Evolutionary conservation across 1,140 invertebrate species (phyloP).

Genomic region (Achatina immaculata): DNA sequence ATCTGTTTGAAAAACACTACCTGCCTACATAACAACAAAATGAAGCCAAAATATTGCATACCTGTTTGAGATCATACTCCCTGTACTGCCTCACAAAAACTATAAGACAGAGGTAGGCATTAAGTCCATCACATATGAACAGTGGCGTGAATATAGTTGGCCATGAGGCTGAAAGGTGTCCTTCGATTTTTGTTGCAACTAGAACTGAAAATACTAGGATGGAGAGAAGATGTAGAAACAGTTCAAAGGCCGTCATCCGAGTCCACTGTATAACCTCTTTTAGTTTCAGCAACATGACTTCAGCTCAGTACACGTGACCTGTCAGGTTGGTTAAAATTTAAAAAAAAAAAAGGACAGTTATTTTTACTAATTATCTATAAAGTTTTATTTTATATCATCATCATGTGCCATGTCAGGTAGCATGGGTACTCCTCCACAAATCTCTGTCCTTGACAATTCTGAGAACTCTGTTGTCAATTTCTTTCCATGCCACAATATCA

Average conservation of each 20-base stretch:
- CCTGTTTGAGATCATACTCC: constrained; percentile 43
- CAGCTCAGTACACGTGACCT: neutral
- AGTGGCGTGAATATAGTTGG: constrained; percentile 91
- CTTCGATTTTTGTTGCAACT: constrained; percentile 78
- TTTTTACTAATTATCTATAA: too few species aligned
- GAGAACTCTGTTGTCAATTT: too few species aligned
- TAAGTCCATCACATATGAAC: constrained; percentile 90
- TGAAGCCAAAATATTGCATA: neutral
- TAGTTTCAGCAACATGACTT: constrained; percentile 86
- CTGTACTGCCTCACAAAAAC: constrained; percentile 90
- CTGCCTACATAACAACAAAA: too few species aligned
- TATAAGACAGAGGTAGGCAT: constrained; percentile 94
- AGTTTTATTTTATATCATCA: too few species aligned
- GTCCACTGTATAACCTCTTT: constrained; percentile 93
- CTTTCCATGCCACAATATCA: too few species aligned
- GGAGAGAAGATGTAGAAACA: constrained; percentile 88
- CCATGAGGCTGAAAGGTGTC: constrained; percentile 66
- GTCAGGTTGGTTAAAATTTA: too few species aligned
- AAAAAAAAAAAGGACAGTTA: too few species aligned
- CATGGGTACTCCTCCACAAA: too few species aligned
- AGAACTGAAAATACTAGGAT: constrained; percentile 87
- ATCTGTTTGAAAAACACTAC: too few species aligned
- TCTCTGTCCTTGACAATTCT: too few species aligned
- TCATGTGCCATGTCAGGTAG: too few species aligned
- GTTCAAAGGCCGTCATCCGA: constrained; percentile 92